These are phyloP conservation scores for Sterrhoptilus dennistouni DNA, from an alignment of 2,113 vertebrate genomes.

Conservation along the genomic window DNA sequence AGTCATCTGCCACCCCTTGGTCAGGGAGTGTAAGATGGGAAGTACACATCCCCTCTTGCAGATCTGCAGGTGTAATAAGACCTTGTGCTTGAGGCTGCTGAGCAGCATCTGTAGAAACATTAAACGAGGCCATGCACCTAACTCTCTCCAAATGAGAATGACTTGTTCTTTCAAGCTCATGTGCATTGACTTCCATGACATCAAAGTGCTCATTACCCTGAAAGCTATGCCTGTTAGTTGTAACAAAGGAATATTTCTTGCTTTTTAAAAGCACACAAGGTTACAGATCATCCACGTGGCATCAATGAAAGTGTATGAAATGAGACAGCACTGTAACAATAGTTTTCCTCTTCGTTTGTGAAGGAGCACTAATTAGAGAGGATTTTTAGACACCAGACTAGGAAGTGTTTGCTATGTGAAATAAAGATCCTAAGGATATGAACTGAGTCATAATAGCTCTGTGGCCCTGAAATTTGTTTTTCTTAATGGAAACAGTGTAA, in stretches of 20 bases:
- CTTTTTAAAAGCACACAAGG: neutral
- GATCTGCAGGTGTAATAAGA: neutral
- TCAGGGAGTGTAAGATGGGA: neutral
- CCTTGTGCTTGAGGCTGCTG: neutral
- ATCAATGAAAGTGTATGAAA: neutral
- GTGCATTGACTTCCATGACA: neutral
- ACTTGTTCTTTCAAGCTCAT: neutral
- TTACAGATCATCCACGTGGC: neutral
- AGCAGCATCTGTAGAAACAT: neutral
- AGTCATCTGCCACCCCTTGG: neutral
- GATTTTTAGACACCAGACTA: neutral
- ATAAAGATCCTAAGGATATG: neutral
- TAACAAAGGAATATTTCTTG: neutral
- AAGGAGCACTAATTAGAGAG: constrained; percentile 32
- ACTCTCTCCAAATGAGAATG: neutral
- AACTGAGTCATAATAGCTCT: constrained; percentile 43
- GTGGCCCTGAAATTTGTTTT: constrained; percentile 37
- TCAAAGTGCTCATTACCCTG: neutral
- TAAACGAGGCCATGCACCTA: neutral
- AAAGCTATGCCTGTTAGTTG: neutral
- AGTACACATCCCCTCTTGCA: neutral
- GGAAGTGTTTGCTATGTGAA: neutral
- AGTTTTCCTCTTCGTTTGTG: neutral
- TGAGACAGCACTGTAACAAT: neutral
- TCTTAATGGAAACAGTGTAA: constrained; percentile 25